phyloP scores from a whole-genome alignment of 2,888 invertebrate species.

The Eilema sororculum region DNA sequence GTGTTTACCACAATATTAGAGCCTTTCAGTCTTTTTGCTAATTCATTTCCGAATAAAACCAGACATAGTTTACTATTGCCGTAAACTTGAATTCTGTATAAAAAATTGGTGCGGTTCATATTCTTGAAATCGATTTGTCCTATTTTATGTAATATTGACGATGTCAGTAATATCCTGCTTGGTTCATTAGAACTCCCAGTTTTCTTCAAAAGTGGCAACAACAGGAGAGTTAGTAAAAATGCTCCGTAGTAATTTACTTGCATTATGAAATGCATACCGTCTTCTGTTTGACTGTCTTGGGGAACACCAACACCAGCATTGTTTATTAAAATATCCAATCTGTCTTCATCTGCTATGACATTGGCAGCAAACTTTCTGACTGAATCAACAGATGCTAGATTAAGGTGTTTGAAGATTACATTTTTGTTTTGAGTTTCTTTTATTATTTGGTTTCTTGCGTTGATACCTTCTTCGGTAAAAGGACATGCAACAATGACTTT shows the following conservation, averaged over 20 bases:
- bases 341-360: conserved; percentile 89
- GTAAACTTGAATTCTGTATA: conserved; percentile 81
- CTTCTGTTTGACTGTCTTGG: conserved; percentile 86
- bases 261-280: conserved; percentile 94
- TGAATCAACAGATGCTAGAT: conserved; percentile 90
- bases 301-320: conserved; percentile 92
- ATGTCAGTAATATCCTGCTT: conserved; percentile 91
- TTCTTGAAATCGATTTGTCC: conserved; percentile 89
- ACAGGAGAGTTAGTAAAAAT: conserved; percentile 94
- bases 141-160: conserved; percentile 90
- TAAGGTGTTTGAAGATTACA: conserved; percentile 89
- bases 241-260: conserved; percentile 97
- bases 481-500: conserved; percentile 72
- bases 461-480: conserved; percentile 62
- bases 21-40: conserved; percentile 88
- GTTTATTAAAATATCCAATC: conserved; percentile 93
- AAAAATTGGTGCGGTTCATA: conserved; percentile 83
- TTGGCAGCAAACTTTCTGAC: conserved; percentile 92
- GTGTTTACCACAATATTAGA: conserved; percentile 91
- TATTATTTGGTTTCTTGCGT: conserved; percentile 85
- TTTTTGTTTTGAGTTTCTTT: conserved; percentile 88
- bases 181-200: conserved; percentile 80
- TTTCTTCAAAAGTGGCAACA: conserved; percentile 92
- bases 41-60: conserved; percentile 89
- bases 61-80: conserved; percentile 90